Base-by-base conservation (phyloP, 2,888 invertebrate species). In the Phasia obesa region DNA sequence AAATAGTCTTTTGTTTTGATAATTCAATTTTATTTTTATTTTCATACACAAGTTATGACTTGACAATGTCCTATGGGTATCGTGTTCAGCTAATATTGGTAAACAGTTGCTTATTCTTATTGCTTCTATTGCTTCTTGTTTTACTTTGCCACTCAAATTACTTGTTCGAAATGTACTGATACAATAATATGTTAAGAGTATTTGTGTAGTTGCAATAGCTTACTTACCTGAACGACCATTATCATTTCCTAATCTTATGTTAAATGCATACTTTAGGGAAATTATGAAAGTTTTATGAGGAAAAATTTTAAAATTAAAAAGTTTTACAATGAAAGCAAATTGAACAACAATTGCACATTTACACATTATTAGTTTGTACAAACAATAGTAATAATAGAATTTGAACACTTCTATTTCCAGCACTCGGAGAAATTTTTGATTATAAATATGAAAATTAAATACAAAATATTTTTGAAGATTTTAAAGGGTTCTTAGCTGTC, bases 191-290 rank as follows among this genome's bases (percentile, higher is more conserved):
- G 51, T 31, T 59, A 19, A 51, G 17, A 27, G 76, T 69, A 60
- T 59, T 25, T 19, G 44, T 62, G 51, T 11, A 21, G 13, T 25
- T 55, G 67, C 47, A 74, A 74, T 57, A 51, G 59, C 65, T 65
- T 64, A 21, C 53, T 81, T 81, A 65, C 77, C 76, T 74, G 60
- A 27, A 69, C 44, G 27, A 55, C 44, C 59, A 70, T 79, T 81
- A 78, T 65, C 62, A 65, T 51, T 75, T 53, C 17, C 62, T 75
- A 79, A 83, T 79, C 62, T 70, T 74, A 86, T 88, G 87, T 85
- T 88, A 88, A 79, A 88, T 90, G 88, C 85, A 86, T 87, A 90
- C 89, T 89, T 89, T 85, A 21, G 89, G 89, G 90, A 89, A 89
- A 89, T 89, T 89, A 89, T 88, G 86, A 86, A 86, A 86, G 86